A percentile compares a stretch with the other conserved stretches of the same genome.
phyloP scores from a whole-genome alignment of 1,140 invertebrate genomes.

The Calliopsis andreniformis region DNA sequence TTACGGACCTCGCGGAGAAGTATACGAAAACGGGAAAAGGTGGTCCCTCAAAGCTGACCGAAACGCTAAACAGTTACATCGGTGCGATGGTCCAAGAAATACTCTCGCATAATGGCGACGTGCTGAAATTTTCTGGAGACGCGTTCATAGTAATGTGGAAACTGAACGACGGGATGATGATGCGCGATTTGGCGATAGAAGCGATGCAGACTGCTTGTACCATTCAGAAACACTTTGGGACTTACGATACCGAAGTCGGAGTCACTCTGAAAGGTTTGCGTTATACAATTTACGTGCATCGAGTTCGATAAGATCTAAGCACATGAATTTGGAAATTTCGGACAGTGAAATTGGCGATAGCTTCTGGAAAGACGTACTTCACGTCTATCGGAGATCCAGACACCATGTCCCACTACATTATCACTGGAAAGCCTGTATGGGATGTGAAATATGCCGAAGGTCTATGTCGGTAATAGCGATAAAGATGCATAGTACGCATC shows the following conservation, averaged over 20 bases:
- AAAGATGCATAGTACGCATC: too few relatives aligned
- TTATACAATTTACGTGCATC: neutral
- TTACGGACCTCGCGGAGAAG: constrained; percentile 85
- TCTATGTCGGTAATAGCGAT: constrained; percentile 74
- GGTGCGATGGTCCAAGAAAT: constrained; percentile 86
- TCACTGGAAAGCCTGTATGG: constrained; percentile 84
- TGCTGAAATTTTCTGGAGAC: constrained; percentile 86
- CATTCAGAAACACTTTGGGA: constrained; percentile 85
- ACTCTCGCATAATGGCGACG: constrained; percentile 84
- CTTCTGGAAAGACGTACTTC: constrained; percentile 83
- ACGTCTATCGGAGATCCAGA: constrained; percentile 82
- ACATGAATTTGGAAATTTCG: neutral
- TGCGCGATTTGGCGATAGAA: constrained; percentile 83
- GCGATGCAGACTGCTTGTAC: constrained; percentile 84
- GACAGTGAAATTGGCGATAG: constrained; percentile 85
- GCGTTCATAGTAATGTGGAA: constrained; percentile 86
- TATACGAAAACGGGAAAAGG: constrained; percentile 84
- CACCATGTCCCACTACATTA: constrained; percentile 82
- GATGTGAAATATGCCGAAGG: constrained; percentile 82
- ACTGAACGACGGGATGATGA: constrained; percentile 77
- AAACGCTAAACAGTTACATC: constrained; percentile 85
- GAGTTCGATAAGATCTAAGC: too few relatives aligned
- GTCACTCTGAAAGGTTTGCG: constrained; percentile 82
- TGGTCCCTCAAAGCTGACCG: constrained; percentile 84
- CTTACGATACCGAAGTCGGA: constrained; percentile 83